Evolutionary conservation across 2,888 invertebrate species (phyloP).

Genomic region (Drosophila mercatorum): DNA sequence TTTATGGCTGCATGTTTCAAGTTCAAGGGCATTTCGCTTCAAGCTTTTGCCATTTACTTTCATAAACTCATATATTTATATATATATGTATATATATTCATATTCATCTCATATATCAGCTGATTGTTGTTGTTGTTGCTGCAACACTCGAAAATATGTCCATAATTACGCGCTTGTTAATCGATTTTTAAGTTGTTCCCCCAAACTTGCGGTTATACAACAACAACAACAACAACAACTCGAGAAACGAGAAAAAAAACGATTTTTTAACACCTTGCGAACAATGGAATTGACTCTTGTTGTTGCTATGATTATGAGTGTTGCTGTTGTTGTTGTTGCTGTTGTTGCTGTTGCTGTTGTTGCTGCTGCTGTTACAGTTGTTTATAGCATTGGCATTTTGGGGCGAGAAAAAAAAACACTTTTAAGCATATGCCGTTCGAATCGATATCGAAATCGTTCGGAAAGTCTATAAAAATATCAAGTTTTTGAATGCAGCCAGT

Average conservation of each 20-base stretch:
- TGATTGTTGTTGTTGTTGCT: constrained; percentile 39
- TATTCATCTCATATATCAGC: constrained; percentile 15
- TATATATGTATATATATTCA: constrained; percentile 4
- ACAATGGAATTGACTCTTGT: constrained; percentile 54
- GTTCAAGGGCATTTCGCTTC: constrained; percentile 67
- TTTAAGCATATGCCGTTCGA: constrained; percentile 44
- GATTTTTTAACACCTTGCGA: constrained; percentile 70
- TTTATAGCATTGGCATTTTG: constrained; percentile 60
- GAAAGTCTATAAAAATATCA: constrained; percentile 76
- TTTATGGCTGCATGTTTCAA: constrained; percentile 53
- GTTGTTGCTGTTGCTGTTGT: constrained; percentile 12
- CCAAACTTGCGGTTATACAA: constrained; percentile 48
- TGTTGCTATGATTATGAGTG: constrained; percentile 14
- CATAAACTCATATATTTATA: constrained; percentile 6
- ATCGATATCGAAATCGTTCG: constrained; percentile 30
- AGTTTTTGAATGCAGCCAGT: constrained; percentile 65
- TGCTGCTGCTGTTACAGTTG: constrained; percentile 20
- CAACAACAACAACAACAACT: constrained; percentile 5
- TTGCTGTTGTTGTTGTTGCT: constrained; percentile 17
- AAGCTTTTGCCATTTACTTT: constrained; percentile 69
- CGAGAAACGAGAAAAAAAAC: constrained; percentile 4
- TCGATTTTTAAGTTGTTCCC: constrained; percentile 73
- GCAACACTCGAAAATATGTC: constrained; percentile 71
- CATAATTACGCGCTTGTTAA: constrained; percentile 73
- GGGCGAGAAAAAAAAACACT: constrained; percentile 43